Base-by-base conservation (phyloP, 2,888 invertebrate genomes). In the Epinotia demarniana region DNA sequence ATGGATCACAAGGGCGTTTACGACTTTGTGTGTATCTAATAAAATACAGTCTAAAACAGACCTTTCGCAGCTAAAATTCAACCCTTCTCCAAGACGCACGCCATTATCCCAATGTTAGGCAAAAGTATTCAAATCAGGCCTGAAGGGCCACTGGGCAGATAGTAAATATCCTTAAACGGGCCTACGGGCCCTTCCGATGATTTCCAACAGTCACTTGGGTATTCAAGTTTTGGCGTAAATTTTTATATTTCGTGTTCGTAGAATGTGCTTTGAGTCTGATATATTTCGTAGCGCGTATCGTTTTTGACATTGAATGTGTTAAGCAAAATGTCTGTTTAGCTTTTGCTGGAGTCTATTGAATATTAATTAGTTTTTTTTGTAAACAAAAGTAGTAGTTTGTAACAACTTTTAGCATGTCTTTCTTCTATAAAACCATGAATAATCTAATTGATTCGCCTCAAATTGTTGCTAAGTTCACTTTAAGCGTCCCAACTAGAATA, bases 151-250 rank as follows among this genome's bases (percentile, higher is more conserved):
- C 18, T 60, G 70, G 60, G 60, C 69, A 70, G 70, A 70, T 70
- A 60, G 60, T 70, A 55, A 70, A 70, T 63, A 73, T 70, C 64
- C 64, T 12, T 39, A 11, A 70, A 70, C 53, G 53, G 43, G 58
- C 16, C 60, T 70, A 43, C 49, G n/a, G 46, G 57, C 70, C 60
- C 58, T 57, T 11, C 46, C 19, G 33, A 75, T 75, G 75, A 75
- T 75, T 68, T 63, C 43, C 11, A 19, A 16, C 23, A 23, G n/a
- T 13, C 75, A 16, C 64, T 23, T 53, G 64, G 70, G 64, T 19
- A 46, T 74, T 53, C 6, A 60, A 66, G 70, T 75, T 60, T 70
- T 16, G 5, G 43, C 57, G 70, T 75, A 66, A 70, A 64, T 70
- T 70, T 70, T 75, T 70, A 70, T 58, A 5, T 46, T 19, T 68